A percentile compares a stretch with the other conserved stretches of the same genome.
Evolutionary conservation across 37 sponge, comb jelly and placozoan genomes (phyloP).

Genomic region (Amphimedon queenslandica): DNA sequence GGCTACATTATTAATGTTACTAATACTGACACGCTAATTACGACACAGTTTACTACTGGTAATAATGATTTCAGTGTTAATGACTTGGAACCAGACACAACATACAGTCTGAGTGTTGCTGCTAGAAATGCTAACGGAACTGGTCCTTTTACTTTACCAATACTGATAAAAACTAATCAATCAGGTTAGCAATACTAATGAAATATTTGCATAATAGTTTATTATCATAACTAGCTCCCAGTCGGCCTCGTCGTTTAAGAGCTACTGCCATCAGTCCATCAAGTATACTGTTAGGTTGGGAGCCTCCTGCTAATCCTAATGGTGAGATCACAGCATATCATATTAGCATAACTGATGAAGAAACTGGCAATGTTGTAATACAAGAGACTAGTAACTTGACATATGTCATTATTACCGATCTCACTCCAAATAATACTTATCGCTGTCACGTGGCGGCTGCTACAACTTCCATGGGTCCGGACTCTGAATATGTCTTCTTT

Average conservation of each 20-base stretch:
- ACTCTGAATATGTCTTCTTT: neutral
- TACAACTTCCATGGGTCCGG: constrained; percentile 18
- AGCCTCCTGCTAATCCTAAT: constrained; percentile 25
- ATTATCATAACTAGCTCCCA: too few relatives aligned
- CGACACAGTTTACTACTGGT: too few relatives aligned
- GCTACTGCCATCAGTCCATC: neutral
- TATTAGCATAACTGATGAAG: constrained; percentile 1
- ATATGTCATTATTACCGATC: neutral
- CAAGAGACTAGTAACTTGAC: neutral
- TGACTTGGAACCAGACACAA: constrained; percentile 12
- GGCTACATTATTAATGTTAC: too few relatives aligned
- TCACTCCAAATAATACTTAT: constrained; percentile 45
- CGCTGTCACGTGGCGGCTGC: constrained; percentile 15
- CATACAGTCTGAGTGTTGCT: constrained; percentile 12
- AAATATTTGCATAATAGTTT: too few relatives aligned
- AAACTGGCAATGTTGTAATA: neutral
- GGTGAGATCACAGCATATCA: constrained; percentile 11
- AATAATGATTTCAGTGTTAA: too few relatives aligned
- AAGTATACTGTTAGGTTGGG: constrained; percentile 3
- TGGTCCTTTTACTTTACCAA: too few relatives aligned
- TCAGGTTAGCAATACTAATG: too few relatives aligned
- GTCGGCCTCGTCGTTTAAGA: too few relatives aligned
- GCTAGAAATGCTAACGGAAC: constrained; percentile 20
- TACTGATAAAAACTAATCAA: too few relatives aligned
- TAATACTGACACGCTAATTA: too few relatives aligned